phyloP scores from a whole-genome alignment of 2,113 vertebrate species.

The Hydrolagus affinis region DNA sequence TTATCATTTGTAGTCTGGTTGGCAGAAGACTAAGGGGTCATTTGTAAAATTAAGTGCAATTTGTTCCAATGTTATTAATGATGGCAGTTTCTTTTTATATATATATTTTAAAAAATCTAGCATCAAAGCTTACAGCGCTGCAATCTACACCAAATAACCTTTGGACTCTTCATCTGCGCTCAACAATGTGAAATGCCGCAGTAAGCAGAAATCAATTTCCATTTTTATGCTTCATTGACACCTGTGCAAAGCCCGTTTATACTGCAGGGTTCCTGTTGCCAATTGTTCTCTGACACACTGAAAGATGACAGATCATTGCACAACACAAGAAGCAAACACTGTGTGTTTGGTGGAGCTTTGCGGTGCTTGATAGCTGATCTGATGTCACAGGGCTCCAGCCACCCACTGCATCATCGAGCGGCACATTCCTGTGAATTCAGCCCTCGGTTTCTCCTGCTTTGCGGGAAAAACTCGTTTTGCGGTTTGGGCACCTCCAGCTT shows the following conservation, averaged over 20 bases:
- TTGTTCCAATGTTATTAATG: no score
- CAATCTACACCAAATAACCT: background rate
- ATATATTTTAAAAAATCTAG: background rate
- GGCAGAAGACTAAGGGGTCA: no score
- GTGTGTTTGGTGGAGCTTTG: background rate
- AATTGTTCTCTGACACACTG: background rate
- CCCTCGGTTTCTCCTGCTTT: background rate
- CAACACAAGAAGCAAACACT: background rate
- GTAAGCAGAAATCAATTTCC: constrained; percentile 24
- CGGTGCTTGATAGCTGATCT: background rate
- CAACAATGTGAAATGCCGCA: background rate
- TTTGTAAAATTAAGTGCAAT: no score
- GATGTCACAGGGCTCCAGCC: background rate
- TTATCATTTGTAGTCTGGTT: no score
- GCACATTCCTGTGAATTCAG: background rate
- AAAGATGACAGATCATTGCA: background rate
- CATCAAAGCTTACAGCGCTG: background rate
- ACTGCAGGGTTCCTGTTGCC: background rate
- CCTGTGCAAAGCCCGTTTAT: background rate
- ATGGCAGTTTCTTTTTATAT: background rate
- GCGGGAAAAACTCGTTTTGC: background rate
- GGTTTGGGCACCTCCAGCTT: background rate
- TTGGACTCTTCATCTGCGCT: background rate
- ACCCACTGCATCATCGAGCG: background rate
- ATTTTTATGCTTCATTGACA: constrained; percentile 11